These are phyloP conservation scores for Hylomyscus alleni DNA, from an alignment of 2,797 vertebrate species.

Conservation along the genomic window DNA sequence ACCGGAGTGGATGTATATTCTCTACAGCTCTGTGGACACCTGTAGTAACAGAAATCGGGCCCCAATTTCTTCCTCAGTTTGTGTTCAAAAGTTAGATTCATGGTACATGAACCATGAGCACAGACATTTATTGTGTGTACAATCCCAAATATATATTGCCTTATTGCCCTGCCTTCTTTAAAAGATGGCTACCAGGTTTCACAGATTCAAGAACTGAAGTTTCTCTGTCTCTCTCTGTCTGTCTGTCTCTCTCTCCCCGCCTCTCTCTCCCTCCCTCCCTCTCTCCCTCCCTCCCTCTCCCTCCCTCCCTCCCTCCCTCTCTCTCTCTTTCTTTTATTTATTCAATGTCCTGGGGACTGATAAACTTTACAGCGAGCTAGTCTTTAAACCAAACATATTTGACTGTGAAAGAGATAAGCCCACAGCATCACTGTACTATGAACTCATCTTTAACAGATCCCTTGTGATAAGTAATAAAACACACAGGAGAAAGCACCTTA, in stretches of 20 bases:
- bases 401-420: neutral
- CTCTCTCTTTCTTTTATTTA: neutral
- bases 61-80: rapidly evolving
- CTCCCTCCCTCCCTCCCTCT: too few species aligned
- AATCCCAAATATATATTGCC: too few species aligned
- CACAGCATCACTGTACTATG: neutral
- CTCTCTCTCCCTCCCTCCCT: too few species aligned
- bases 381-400: neutral
- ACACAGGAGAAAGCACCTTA: neutral
- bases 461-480: neutral
- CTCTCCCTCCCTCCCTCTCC: too few species aligned
- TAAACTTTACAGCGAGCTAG: neutral
- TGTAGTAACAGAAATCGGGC: neutral
- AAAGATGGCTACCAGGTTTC: neutral
- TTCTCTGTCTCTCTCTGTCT: too few species aligned
- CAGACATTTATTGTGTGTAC: neutral
- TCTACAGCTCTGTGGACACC: rapidly evolving
- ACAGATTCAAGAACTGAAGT: neutral
- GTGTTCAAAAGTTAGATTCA: neutral
- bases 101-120: rapidly evolving
- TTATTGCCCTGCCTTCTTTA: too few species aligned
- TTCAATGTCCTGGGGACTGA: neutral
- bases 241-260: too few species aligned
- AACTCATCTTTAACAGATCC: neutral
- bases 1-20: rapidly evolving